phyloP scores from a whole-genome alignment of 2,888 invertebrate genomes.

The Hoplodrina ambigua region DNA sequence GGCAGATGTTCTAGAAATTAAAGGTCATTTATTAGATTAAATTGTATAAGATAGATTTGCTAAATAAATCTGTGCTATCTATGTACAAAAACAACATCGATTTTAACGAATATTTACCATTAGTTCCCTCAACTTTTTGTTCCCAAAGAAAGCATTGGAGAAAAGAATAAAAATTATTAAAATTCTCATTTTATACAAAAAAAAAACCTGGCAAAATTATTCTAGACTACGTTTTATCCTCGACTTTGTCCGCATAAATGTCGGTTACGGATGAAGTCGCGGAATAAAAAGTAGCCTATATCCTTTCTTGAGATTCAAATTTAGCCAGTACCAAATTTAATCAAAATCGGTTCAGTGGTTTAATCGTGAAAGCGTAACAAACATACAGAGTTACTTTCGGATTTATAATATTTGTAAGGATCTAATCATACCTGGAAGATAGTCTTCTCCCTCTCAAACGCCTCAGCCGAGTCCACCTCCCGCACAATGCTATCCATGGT shows the following conservation, averaged over 20 bases:
- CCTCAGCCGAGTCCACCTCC: conserved; percentile 96
- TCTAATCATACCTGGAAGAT: conserved; percentile 94
- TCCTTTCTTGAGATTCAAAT: too few species aligned
- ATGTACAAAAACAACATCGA: conserved; percentile 10
- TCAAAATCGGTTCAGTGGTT: too few species aligned
- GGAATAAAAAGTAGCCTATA: too few species aligned
- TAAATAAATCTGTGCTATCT: not conserved
- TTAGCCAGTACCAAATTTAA: too few species aligned
- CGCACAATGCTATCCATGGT: conserved; percentile 95
- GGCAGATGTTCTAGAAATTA: conserved; percentile 94
- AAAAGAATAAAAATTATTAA: conserved; percentile 29
- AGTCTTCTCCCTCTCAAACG: conserved; percentile 97
- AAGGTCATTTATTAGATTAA: conserved; percentile 9
- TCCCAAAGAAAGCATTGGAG: conserved; percentile 72
- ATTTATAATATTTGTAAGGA: too few species aligned
- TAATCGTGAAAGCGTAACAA: too few species aligned
- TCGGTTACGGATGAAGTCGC: too few species aligned
- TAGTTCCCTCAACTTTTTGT: conserved; percentile 83
- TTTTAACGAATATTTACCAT: conserved; percentile 82
- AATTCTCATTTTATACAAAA: not conserved
- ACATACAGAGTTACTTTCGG: too few species aligned
- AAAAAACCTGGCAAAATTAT: too few species aligned
- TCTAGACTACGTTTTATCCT: too few species aligned
- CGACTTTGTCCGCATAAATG: too few species aligned
- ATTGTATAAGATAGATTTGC: not conserved